A percentile compares a stretch with the other conserved stretches of the same genome.
These are phyloP conservation scores for Dicycla oo DNA, from an alignment of 2,888 invertebrate genomes.

Conservation along the genomic window DNA sequence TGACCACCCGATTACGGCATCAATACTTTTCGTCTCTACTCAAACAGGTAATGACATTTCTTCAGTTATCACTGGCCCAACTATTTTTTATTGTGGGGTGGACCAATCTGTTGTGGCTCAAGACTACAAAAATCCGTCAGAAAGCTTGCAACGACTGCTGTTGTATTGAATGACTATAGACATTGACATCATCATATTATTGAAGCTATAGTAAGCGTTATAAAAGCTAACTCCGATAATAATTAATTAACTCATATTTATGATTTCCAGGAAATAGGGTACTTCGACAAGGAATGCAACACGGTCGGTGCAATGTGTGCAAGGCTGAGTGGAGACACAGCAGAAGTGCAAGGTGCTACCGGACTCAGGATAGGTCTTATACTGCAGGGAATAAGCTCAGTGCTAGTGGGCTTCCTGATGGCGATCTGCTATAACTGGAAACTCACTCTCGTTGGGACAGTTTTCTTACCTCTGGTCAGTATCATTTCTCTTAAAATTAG, in stretches of 20 bases:
- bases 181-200: neutral
- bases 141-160: neutral
- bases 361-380: conserved; percentile 91
- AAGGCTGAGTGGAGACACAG: conserved; percentile 91
- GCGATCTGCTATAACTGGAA: conserved; percentile 91
- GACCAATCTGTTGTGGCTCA: neutral
- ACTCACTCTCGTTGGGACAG: conserved; percentile 90
- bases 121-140: neutral
- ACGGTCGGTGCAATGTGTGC: conserved; percentile 92
- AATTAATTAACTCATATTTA: neutral
- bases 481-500: neutral
- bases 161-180: neutral
- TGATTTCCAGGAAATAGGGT: conserved; percentile 90
- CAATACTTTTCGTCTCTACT: conserved; percentile 89
- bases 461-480: conserved; percentile 91
- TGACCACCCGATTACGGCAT: conserved; percentile 92
- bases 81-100: neutral
- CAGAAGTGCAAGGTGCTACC: conserved; percentile 92
- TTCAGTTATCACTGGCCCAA: neutral
- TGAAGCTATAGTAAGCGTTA: neutral
- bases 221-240: neutral
- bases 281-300: conserved; percentile 91
- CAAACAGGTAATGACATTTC: conserved; percentile 81
- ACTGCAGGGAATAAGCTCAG: conserved; percentile 91
- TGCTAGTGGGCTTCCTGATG: conserved; percentile 90